Conservation (phyloP, 2,888 invertebrate genomes). For the Cephus pygmeus region DNA sequence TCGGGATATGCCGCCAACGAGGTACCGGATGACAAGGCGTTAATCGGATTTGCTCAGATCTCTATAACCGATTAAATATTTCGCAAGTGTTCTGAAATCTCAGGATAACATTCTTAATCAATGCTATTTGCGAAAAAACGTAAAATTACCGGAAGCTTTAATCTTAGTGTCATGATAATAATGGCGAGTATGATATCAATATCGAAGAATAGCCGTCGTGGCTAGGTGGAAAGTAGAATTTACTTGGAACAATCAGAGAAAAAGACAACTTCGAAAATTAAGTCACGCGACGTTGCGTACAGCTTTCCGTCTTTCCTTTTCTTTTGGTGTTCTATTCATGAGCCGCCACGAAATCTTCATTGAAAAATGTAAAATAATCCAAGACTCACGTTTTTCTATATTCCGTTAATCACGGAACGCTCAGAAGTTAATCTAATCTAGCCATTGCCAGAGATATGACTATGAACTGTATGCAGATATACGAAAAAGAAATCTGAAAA, state of each 20-base stretch:
- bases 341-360: conserved; percentile 22
- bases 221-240: conserved; percentile 11
- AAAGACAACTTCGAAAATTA: conserved; percentile 13
- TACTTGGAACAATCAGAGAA: conserved; percentile 13
- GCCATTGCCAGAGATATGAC: conserved; percentile 23
- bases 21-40: conserved; percentile 91
- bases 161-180: conserved; percentile 12
- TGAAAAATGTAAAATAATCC: conserved; percentile 24
- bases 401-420: conserved; percentile 30
- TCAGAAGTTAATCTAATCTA: conserved; percentile 32
- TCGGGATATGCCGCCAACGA: conserved; percentile 80
- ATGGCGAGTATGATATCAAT: conserved; percentile 9
- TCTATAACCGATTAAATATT: conserved; percentile 84
- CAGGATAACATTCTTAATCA: conserved; percentile 41
- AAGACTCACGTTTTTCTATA: conserved; percentile 26
- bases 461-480: conserved; percentile 10
- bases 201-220: conserved; percentile 11
- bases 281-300: conserved; percentile 12
- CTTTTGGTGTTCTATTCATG: conserved; percentile 14
- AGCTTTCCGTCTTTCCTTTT: conserved; percentile 35
- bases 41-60: conserved; percentile 97
- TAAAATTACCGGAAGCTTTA: conserved; percentile 26
- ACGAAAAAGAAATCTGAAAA: conserved; percentile 12
- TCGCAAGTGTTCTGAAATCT: conserved; percentile 32
- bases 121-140: conserved; percentile 28